phyloP scores from a whole-genome alignment of 2,113 vertebrate genomes.

The Protobothrops flavoviridis region DNA sequence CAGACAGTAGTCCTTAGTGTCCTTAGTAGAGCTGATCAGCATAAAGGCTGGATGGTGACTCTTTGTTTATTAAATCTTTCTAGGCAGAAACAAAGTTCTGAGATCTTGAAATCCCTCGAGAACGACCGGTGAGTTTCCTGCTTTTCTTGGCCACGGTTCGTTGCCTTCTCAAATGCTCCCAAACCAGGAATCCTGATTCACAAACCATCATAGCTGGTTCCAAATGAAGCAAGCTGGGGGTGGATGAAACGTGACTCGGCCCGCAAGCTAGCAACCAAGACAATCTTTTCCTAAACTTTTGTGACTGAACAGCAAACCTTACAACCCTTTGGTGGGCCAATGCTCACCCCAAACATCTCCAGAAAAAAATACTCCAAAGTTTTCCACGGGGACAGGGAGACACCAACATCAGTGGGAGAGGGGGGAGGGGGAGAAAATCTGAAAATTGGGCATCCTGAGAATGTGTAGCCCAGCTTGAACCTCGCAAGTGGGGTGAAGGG shows the following conservation, averaged over 20 bases:
- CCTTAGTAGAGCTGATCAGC: background rate
- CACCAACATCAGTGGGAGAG: background rate
- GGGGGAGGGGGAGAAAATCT: no score
- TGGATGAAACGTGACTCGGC: background rate
- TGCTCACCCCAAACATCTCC: background rate
- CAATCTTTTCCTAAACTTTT: background rate
- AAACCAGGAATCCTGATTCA: background rate
- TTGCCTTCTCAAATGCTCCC: background rate
- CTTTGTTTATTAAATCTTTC: constrained; percentile 2
- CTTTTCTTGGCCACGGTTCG: background rate
- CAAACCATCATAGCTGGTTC: background rate
- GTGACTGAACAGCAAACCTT: background rate
- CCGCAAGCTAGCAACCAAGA: background rate
- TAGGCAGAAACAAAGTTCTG: constrained; percentile 86
- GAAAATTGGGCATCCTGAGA: no score
- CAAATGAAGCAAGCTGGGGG: background rate
- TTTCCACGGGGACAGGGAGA: background rate
- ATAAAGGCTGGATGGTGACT: background rate
- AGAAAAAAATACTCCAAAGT: background rate
- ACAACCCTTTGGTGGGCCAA: background rate
- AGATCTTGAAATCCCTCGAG: constrained; percentile 88
- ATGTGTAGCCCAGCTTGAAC: background rate
- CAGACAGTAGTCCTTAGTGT: background rate
- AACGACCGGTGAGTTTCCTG: constrained; percentile 83
- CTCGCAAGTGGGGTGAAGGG: no score